A percentile compares a stretch with the other conserved stretches of the same genome.
Conservation (phyloP, 1,140 invertebrate genomes). For the Dendroctonus valens region DNA sequence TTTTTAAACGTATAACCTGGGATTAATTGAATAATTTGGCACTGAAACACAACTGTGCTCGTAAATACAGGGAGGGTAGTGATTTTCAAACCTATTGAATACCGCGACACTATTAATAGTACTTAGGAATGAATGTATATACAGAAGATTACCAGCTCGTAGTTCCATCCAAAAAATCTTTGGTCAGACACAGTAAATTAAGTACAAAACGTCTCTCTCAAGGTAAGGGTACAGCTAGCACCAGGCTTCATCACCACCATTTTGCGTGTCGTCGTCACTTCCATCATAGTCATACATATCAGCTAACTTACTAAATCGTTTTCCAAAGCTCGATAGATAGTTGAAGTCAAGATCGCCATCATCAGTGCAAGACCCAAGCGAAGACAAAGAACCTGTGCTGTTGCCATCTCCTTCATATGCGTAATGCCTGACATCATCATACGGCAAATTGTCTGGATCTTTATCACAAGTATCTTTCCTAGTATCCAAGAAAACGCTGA, state of each 20-base stretch:
- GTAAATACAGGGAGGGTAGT: no score
- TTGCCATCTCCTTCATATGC: slow-evolving; percentile 96
- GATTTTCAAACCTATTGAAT: background rate
- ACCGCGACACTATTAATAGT: background rate
- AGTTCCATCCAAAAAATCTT: slow-evolving; percentile 42
- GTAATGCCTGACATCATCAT: slow-evolving; percentile 94
- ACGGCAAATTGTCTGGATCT: slow-evolving; percentile 85
- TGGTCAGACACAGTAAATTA: slow-evolving; percentile 43
- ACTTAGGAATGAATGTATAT: slow-evolving; percentile 16
- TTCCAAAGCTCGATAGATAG: slow-evolving; percentile 94
- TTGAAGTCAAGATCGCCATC: slow-evolving; percentile 96
- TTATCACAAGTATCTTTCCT: slow-evolving; percentile 88
- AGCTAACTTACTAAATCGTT: slow-evolving; percentile 92
- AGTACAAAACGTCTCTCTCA: slow-evolving; percentile 36
- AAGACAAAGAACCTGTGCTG: slow-evolving; percentile 85
- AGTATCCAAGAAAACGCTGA: slow-evolving; percentile 85
- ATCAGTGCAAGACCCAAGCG: slow-evolving; percentile 88
- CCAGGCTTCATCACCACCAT: slow-evolving; percentile 74
- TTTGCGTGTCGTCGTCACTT: slow-evolving; percentile 71
- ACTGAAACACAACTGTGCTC: background rate
- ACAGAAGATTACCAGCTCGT: slow-evolving; percentile 18
- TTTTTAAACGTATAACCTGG: background rate
- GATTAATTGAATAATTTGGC: slow-evolving; percentile 5
- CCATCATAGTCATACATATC: slow-evolving; percentile 96
- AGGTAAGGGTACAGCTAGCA: slow-evolving; percentile 55